These are phyloP conservation scores for Mythimna pallens DNA, from an alignment of 2,888 invertebrate genomes.

Conservation along the genomic window DNA sequence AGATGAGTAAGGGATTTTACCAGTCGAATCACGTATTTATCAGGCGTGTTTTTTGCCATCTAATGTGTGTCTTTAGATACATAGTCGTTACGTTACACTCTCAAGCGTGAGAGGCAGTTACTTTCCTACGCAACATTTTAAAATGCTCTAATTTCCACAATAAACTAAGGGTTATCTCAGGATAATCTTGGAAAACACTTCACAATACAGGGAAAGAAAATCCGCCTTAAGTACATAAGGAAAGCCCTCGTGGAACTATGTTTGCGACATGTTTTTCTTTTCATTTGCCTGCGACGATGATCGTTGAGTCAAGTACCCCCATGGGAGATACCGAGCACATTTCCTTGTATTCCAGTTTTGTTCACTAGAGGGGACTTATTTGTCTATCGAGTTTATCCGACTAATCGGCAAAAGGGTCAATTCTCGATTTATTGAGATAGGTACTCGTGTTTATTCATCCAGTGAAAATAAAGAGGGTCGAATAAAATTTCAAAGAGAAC, in stretches of 20 bases:
- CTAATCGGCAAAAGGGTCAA: conserved; percentile 72
- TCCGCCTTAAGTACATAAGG: conserved; percentile 47
- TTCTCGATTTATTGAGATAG: conserved; percentile 71
- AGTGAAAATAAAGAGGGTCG: conserved; percentile 59
- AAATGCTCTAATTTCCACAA: conserved; percentile 45
- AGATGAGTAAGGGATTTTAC: conserved; percentile 13
- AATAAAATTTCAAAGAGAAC: conserved; percentile 62
- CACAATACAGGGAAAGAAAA: conserved; percentile 47
- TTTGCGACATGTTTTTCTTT: conserved; percentile 55
- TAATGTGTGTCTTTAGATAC: conserved; percentile 39
- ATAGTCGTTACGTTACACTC: conserved; percentile 23
- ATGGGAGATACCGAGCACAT: conserved; percentile 31
- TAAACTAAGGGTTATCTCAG: conserved; percentile 44
- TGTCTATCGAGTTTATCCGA: conserved; percentile 67
- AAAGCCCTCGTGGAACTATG: conserved; percentile 44
- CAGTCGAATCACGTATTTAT: conserved; percentile 43
- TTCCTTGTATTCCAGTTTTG: conserved; percentile 41
- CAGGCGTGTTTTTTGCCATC: conserved; percentile 38
- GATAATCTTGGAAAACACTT: conserved; percentile 52
- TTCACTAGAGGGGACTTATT: conserved; percentile 54
- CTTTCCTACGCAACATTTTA: conserved; percentile 48
- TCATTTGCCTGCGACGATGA: conserved; percentile 61
- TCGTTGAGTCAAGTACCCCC: conserved; percentile 50
- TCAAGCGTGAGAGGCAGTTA: conserved; percentile 8
- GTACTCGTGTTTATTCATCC: conserved; percentile 64